Evolutionary conservation across 2,797 vertebrate species (phyloP), one percentile per base, ranked within the genome.

Genomic region (Cyprinodon diabolis): DNA sequence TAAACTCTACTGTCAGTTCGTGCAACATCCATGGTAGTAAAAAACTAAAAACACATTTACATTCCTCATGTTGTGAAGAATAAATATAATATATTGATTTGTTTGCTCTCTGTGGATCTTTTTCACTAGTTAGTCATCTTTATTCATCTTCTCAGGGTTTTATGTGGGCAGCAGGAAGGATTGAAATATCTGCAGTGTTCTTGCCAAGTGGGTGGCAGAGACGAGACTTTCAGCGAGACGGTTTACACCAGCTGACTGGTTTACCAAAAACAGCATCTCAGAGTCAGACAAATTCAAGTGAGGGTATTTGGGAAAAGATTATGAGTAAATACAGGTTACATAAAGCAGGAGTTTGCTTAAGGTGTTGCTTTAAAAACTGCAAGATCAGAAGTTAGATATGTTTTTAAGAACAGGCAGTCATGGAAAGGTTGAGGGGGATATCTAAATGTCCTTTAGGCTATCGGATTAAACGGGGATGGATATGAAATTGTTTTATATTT

Each of bases 131-230:
- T 30, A 21, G 35, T 62, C 58, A 62, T 40, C 58, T 17, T 77
- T 58, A 72, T 74, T 79, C 57, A 67, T 79, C n/a, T 3, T 12
- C 66, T 66, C 63, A 10, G 25, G 68, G 77, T 49, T 68, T 47
- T 57, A 40, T 65, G 45, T 69, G 82, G 71, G 80, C 79, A 79
- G 80, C 49, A 62, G 74, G 68, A 37, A 17, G 63, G 72, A 84
- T 76, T 82, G 75, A 83, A 88, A 90, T 87, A 89, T 86, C 77
- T 25, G 13, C 60, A 66, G 67, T 54, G 66, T 78, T 76, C 70
- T 79, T 78, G 81, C 80, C 72, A 86, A 89, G 83, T 85, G 74
- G 75, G 82, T 80, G 84, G 73, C 72, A 81, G 72, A 84, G 75
- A 76, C 72, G 19, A 77, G 80, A 79, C 74, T 77, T 72, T 40